Percentiles rank a stretch among this genome's conserved stretches.
Evolutionary conservation across 1,140 invertebrate species (phyloP).

Genomic region (Drosophila sp.): DNA sequence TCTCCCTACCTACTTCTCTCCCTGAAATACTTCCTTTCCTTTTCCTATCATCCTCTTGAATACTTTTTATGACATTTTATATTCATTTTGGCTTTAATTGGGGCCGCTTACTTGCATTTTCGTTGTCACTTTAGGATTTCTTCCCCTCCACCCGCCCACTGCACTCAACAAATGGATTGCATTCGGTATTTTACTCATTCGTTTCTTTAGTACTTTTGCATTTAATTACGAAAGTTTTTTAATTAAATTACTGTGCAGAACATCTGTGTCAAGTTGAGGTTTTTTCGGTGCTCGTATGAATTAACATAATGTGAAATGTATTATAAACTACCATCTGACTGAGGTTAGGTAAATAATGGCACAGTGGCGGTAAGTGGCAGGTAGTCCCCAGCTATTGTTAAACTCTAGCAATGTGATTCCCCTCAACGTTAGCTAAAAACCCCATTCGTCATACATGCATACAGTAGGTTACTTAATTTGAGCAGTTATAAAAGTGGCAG

Average conservation of each 20-base stretch:
- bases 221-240: constrained; percentile 83
- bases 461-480: not conserved
- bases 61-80: constrained; percentile 66
- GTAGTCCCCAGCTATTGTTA: not conserved
- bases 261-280: constrained; percentile 77
- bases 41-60: not conserved
- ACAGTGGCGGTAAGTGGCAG: not conserved
- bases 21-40: not conserved
- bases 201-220: constrained; percentile 64
- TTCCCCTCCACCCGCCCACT: not conserved
- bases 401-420: constrained; percentile 27
- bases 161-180: constrained; percentile 27
- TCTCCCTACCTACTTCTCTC: not conserved
- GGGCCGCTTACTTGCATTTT: constrained; percentile 80
- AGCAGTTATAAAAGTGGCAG: not conserved
- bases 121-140: constrained; percentile 76
- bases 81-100: constrained; percentile 79
- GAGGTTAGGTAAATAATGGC: not conserved
- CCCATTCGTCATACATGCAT: constrained; percentile 6
- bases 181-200: constrained; percentile 44
- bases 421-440: not conserved
- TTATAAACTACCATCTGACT: constrained; percentile 5
- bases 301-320: constrained; percentile 48
- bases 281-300: constrained; percentile 43
- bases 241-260: constrained; percentile 79